Base-by-base conservation (phyloP, 2,797 vertebrate genomes). In the Alcedo quadribrachys region DNA sequence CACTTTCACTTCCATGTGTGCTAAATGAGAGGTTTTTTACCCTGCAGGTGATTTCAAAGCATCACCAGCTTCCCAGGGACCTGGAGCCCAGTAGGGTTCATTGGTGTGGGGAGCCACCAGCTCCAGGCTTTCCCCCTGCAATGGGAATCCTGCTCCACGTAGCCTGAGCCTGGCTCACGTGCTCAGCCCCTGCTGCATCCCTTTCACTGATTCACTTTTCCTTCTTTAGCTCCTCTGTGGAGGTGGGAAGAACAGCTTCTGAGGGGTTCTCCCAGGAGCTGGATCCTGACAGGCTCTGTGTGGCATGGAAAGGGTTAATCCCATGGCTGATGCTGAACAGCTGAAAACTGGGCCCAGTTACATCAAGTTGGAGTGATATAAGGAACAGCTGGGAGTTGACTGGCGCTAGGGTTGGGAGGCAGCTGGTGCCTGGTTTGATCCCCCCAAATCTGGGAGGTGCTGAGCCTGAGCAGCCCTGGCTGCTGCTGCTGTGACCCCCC, bases 341-440 rank as follows among this genome's bases (percentile, higher is more conserved):
- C 94, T 95, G 94, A 85, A 89, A 92, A 91, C 68, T 81, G 90
- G 92, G 43, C 86, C 89, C 89, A 84, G 78, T 84, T 86, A 88
- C 62, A 81, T 54, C 77, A 69, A 50, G 62, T 73, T 84, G 89
- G 55, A 95, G 54, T 51, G 88, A 76, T 69, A 18, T 35, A 33
- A 37, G 48, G 74, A 92, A 81, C 94, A 95, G 94, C 92, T 94
- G 94, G 82, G 66, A 80, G 45, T 17, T 28, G 73, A 74, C 32
- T 93, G 53, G 61, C 65, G 60, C 10, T 89, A 75, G 42, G 37
- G 86, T 70, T 76, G 63, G 76, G 70, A 88, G 67, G 86, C 93
- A 95, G 94, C 94, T 92, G 94, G 55, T 90, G 90, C 28, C 45
- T 84, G 91, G 67, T 78, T 81, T 86, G 85, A 92, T 87, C 68